Evolutionary conservation across 2,797 vertebrate species (phyloP).

Genomic region (Gallinago solitaria): DNA sequence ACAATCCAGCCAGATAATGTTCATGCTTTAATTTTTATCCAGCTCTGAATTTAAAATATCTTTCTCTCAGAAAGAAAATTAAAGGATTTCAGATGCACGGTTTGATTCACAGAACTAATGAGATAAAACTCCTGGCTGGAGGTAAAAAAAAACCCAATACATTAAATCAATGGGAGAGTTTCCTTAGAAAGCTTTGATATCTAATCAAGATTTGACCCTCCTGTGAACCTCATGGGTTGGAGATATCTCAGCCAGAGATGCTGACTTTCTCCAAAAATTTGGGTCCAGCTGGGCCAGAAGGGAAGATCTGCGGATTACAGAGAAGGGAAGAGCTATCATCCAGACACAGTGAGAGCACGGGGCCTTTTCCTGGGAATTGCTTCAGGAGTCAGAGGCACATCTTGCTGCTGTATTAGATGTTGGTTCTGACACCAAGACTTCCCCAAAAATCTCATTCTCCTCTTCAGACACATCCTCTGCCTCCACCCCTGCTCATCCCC

Average conservation of each 20-base stretch:
- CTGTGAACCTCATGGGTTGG: not conserved
- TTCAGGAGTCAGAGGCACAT: not conserved
- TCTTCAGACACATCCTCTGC: not conserved
- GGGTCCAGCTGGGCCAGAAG: not conserved
- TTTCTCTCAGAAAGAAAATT: not conserved
- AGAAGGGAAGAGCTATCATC: not conserved
- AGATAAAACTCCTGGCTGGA: not conserved
- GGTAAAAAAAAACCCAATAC: not conserved
- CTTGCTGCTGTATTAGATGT: not conserved
- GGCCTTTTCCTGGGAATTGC: not conserved
- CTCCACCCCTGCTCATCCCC: not conserved
- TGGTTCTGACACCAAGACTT: not conserved
- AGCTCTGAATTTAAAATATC: not conserved
- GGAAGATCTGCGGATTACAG: not conserved
- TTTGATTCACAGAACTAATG: slow-evolving; percentile 15
- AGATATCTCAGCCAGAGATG: not conserved
- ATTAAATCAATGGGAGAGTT: not conserved
- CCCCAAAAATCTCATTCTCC: not conserved
- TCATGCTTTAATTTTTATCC: slow-evolving; percentile 10
- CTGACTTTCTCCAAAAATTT: not conserved
- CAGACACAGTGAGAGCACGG: not conserved
- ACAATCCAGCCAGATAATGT: not conserved
- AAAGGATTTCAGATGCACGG: not conserved
- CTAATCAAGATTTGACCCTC: not conserved
- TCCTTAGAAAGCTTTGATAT: not conserved